Evolutionary conservation across 2,113 vertebrate species (phyloP).

Genomic region (Semnopithecus entellus): DNA sequence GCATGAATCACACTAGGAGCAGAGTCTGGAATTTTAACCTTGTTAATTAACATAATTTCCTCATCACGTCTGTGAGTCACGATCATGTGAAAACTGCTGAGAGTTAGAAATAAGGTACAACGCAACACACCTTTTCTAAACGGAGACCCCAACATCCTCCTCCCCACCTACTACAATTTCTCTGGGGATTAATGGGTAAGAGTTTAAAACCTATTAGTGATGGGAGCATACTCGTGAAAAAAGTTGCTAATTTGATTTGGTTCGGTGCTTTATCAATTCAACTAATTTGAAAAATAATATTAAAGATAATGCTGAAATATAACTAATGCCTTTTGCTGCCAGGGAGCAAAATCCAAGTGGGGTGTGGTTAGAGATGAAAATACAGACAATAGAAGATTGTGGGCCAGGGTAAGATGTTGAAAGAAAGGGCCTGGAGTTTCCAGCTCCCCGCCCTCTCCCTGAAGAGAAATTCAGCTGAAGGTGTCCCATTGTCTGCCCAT

Average conservation of each 20-base stretch:
- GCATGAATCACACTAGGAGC: neutral
- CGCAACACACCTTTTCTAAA: neutral
- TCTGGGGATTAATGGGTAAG: neutral
- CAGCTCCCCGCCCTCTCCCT: neutral
- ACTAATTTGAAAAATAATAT: neutral
- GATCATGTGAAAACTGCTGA: neutral
- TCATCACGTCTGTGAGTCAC: neutral
- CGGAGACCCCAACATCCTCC: neutral
- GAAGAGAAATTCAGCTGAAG: neutral
- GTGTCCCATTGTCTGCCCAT: neutral
- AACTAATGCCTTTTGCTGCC: neutral
- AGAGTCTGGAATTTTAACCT: neutral
- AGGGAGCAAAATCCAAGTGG: neutral
- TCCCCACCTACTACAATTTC: neutral
- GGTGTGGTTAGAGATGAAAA: neutral
- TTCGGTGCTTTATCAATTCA: neutral
- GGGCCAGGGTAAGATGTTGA: neutral
- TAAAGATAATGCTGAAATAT: neutral
- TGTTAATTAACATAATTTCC: conserved; percentile 15
- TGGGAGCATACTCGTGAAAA: neutral
- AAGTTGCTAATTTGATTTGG: neutral
- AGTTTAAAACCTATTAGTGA: neutral
- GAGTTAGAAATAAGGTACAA: neutral
- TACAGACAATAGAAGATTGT: neutral
- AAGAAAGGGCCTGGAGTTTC: neutral